Conservation (phyloP, 2,888 invertebrate genomes). For the Cetonia aurata region DNA sequence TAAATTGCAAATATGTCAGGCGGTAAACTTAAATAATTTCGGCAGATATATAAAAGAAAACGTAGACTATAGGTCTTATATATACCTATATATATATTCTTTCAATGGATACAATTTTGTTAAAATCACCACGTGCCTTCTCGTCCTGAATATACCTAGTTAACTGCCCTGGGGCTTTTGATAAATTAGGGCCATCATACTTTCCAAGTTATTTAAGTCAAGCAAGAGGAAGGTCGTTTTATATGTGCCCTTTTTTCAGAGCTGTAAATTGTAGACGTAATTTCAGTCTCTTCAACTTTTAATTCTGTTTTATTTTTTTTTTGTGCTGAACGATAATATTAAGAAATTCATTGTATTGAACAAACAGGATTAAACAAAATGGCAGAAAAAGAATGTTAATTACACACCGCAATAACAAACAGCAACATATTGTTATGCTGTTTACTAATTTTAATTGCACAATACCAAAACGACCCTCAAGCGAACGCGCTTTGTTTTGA, state of each 20-base stretch:
- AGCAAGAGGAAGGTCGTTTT: slow-evolving; percentile 41
- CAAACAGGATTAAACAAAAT: no score
- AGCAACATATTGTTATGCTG: neutral
- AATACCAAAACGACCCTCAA: slow-evolving; percentile 12
- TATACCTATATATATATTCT: neutral
- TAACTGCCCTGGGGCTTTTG: slow-evolving; percentile 49
- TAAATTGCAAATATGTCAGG: no score
- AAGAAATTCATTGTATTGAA: no score
- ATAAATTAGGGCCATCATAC: slow-evolving; percentile 52
- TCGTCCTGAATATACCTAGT: slow-evolving; percentile 49
- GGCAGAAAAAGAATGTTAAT: no score
- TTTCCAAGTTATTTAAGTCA: slow-evolving; percentile 49
- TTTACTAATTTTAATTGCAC: slow-evolving; percentile 35
- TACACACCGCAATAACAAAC: no score
- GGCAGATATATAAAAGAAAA: no score
- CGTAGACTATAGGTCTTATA: no score
- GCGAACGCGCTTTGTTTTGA: slow-evolving; percentile 32
- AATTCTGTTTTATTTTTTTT: slow-evolving; percentile 20
- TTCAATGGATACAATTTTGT: slow-evolving; percentile 46
- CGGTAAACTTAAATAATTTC: no score
- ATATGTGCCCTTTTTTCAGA: slow-evolving; percentile 27
- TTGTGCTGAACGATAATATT: no score
- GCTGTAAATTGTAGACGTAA: slow-evolving; percentile 42
- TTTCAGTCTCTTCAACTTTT: slow-evolving; percentile 40
- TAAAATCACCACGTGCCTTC: slow-evolving; percentile 45